Evolutionary conservation across 2,797 vertebrate genomes (phyloP).

Genomic region (Melanotaenia nigrans): DNA sequence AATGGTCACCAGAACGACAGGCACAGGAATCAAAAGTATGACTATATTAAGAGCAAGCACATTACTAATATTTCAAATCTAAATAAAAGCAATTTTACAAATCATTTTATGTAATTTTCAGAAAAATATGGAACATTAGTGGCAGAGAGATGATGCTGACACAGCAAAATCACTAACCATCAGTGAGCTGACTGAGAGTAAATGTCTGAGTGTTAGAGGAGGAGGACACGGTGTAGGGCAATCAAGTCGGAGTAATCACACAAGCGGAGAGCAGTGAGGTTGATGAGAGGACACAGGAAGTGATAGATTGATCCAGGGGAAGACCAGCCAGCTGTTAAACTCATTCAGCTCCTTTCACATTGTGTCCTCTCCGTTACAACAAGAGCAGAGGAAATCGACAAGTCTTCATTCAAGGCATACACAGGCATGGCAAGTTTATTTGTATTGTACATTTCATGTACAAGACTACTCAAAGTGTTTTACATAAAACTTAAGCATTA

Average conservation of each 20-base stretch:
- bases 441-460: too few species aligned
- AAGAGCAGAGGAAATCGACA: conserved; percentile 22
- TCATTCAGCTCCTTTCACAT: conserved; percentile 34
- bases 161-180: not conserved
- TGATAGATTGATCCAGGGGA: conserved; percentile 32
- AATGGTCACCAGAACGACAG: not conserved
- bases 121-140: not conserved
- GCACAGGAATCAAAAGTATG: not conserved
- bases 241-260: conserved; percentile 51
- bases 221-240: conserved; percentile 29
- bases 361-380: conserved; percentile 12
- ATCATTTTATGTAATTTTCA: not conserved
- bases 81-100: not conserved
- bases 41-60: not conserved
- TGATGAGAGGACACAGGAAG: conserved; percentile 45
- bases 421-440: not conserved
- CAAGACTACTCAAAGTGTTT: too few species aligned
- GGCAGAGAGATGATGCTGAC: conserved; percentile 3
- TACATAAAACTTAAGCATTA: too few species aligned
- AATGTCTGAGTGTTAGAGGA: conserved; percentile 41
- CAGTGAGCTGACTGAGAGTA: conserved; percentile 16
- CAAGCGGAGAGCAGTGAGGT: conserved; percentile 35
- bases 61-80: not conserved
- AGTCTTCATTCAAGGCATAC: conserved; percentile 1
- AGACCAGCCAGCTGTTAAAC: conserved; percentile 45